Conservation (phyloP, 2,888 invertebrate genomes). For the Dryomyza anilis region DNA sequence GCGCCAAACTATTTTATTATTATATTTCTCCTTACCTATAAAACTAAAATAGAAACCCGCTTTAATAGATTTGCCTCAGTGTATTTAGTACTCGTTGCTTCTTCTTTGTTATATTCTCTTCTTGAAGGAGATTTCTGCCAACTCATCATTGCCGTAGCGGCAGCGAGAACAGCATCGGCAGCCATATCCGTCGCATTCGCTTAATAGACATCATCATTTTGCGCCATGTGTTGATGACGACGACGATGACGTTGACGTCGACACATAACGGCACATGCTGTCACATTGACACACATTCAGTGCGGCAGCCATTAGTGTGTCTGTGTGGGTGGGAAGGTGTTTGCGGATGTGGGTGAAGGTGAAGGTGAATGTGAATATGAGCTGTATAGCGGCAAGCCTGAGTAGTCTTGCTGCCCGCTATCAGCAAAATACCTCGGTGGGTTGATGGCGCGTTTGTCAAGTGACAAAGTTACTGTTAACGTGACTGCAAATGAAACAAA, state of each 20-base stretch:
- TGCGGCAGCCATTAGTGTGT: neutral
- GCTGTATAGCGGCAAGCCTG: too few relatives aligned
- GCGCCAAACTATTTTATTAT: too few relatives aligned
- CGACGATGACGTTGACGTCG: too few relatives aligned
- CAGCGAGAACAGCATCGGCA: neutral
- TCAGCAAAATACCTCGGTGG: too few relatives aligned
- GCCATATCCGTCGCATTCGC: neutral
- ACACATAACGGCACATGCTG: conserved; percentile 11
- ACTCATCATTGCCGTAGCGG: conserved; percentile 8
- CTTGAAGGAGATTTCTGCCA: neutral
- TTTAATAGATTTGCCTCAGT: too few relatives aligned
- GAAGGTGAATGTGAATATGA: too few relatives aligned
- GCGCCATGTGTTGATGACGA: conserved; percentile 7
- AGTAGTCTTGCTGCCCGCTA: too few relatives aligned
- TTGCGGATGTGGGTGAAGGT: neutral
- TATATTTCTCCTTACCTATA: too few relatives aligned
- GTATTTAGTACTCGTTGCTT: neutral
- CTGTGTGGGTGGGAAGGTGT: neutral
- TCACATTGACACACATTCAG: conserved; percentile 17
- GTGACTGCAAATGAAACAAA: conserved; percentile 13
- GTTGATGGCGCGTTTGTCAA: neutral
- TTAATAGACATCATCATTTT: conserved; percentile 17
- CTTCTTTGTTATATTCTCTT: neutral
- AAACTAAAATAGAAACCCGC: too few relatives aligned
- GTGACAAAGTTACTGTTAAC: neutral